These are phyloP conservation scores for Acrocephalus scirpaceus DNA, from an alignment of 2,797 vertebrate genomes.

Conservation along the genomic window DNA sequence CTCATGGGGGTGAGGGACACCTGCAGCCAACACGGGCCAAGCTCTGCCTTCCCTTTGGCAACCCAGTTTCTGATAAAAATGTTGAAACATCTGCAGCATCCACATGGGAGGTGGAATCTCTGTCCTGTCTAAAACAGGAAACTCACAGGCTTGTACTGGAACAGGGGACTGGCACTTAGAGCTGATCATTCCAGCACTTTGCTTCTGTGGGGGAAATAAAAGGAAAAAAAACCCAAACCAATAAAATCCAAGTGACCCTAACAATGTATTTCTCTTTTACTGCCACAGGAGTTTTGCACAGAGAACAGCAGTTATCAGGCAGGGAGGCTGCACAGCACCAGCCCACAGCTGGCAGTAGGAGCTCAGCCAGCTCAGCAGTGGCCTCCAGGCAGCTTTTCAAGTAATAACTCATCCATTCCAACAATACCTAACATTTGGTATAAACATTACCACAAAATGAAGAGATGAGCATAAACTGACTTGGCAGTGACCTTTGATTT, in stretches of 20 bases:
- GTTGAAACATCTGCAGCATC: not conserved
- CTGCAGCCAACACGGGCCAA: not conserved
- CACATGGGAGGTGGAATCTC: not conserved
- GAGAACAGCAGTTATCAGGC: accelerated
- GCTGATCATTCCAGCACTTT: not conserved
- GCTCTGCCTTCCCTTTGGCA: not conserved
- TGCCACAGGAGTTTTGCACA: not conserved
- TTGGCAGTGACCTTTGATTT: not conserved
- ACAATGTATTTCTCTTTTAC: not conserved
- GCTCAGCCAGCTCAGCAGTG: not conserved
- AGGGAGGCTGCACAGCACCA: accelerated
- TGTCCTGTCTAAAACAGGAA: not conserved
- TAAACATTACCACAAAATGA: not conserved
- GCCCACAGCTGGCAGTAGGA: not conserved
- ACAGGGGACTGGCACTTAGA: not conserved
- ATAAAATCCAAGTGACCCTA: not conserved
- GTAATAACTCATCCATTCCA: not conserved
- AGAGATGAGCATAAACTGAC: not conserved
- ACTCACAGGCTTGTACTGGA: not conserved
- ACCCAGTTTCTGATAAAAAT: accelerated
- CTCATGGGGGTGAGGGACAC: accelerated
- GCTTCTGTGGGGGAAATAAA: not conserved
- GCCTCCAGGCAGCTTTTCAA: not conserved
- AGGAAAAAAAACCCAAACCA: not conserved
- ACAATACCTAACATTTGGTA: not conserved